These are phyloP conservation scores for Actinia tenebrosa DNA, from an alignment of 64 coral and sea anemone species.

Conservation along the genomic window DNA sequence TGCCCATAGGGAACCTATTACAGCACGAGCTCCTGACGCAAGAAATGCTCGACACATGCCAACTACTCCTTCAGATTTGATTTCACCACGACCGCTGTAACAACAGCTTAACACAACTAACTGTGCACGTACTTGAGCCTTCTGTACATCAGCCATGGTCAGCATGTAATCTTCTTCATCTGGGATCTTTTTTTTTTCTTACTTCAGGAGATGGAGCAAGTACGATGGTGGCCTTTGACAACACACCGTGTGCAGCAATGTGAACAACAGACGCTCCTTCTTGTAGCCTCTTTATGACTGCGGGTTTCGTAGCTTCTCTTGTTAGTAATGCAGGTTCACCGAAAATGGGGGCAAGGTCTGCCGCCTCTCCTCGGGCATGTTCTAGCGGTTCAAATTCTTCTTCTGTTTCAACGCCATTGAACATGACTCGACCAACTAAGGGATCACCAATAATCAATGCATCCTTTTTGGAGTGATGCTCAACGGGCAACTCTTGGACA, in stretches of 20 bases:
- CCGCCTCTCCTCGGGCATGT: slow-evolving; percentile 3
- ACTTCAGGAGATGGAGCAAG: slow-evolving; percentile 13
- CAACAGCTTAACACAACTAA: slow-evolving; percentile 44
- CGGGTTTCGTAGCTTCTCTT: slow-evolving; percentile 20
- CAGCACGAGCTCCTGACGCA: too few species aligned
- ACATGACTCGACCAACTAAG: slow-evolving; percentile 4
- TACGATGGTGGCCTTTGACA: slow-evolving; percentile 33
- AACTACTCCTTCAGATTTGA: slow-evolving; percentile 32
- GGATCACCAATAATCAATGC: slow-evolving; percentile 36
- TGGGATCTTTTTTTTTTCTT: not conserved
- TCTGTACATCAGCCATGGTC: slow-evolving; percentile 39
- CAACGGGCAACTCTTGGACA: not conserved
- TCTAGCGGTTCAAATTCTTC: not conserved
- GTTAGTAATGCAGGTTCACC: not conserved
- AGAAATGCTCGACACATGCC: too few species aligned
- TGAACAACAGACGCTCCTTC: slow-evolving; percentile 29
- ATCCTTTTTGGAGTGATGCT: slow-evolving; percentile 7
- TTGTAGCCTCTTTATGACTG: slow-evolving; percentile 24
- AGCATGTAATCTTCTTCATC: slow-evolving; percentile 43
- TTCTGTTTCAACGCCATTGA: slow-evolving; percentile 10
- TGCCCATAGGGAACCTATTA: slow-evolving; percentile 8
- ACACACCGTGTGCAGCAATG: slow-evolving; percentile 44
- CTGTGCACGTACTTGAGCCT: slow-evolving; percentile 25
- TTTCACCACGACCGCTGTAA: slow-evolving; percentile 41
- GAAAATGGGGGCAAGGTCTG: not conserved